Base-by-base conservation (phyloP, 2,888 invertebrate genomes). In the Malachius bipustulatus region DNA sequence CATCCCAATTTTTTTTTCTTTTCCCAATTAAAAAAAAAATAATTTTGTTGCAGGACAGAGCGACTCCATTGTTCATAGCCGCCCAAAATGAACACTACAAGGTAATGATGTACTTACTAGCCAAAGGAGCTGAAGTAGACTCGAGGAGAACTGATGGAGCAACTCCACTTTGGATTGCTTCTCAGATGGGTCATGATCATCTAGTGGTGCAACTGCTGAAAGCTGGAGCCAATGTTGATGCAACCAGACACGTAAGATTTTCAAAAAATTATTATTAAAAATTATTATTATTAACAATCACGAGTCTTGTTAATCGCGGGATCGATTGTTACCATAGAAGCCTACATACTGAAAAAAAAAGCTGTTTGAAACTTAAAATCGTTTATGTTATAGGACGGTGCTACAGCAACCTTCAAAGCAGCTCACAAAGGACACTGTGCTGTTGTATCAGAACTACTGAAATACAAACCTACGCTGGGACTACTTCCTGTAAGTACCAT, bases 331-430 rank as follows among this genome's bases (percentile, higher is more conserved):
- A n/a, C n/a, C n/a, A n/a, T n/a, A n/a, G n/a, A n/a, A n/a, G n/a
- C n/a, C n/a, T n/a, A n/a, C n/a, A n/a, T n/a, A n/a, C n/a, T n/a
- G n/a, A n/a, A n/a, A n/a, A n/a, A n/a, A n/a, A n/a, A n/a, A n/a
- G n/a, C n/a, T n/a, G n/a, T n/a, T n/a, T n/a, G n/a, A n/a, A n/a
- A n/a, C n/a, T n/a, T n/a, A n/a, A n/a, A n/a, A n/a, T 19, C n/a
- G 6, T 19, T 8, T 19, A n/a, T 19, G 24, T 62, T 60, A 26
- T 62, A 88, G 85, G 88, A 93, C 65, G 93, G 93, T 28, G 91
- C 91, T 24, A 93, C 91, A 1, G 84, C 93, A 2, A 65, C 94
- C 41, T 93, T 93, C 64, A 94, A 94, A 63, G 91, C 93, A 19
- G 80, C 89, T 19, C 93, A 94, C 63, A 94, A 94, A 66, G 93